phyloP scores from a whole-genome alignment of 2,888 invertebrate genomes.

The Nomada goodeniana region DNA sequence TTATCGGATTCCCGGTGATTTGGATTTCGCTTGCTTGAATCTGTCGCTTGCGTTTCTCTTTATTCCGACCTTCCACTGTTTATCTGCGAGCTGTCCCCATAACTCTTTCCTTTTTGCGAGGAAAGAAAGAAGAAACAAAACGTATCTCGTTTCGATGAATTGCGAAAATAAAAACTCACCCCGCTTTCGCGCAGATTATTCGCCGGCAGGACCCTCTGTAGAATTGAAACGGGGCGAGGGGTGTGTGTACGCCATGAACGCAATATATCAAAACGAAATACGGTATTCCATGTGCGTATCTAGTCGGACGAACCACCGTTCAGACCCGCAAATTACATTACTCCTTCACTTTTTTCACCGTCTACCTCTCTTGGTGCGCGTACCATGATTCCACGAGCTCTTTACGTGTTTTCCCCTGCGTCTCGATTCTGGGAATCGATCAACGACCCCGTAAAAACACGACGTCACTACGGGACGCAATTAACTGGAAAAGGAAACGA shows the following conservation, averaged over 20 bases:
- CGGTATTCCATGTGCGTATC: background rate
- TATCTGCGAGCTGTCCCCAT: too few relatives aligned
- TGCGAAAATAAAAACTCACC: too few relatives aligned
- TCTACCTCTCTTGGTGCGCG: background rate
- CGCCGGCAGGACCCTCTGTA: slow-evolving; percentile 5
- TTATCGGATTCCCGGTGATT: too few relatives aligned
- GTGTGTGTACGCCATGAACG: slow-evolving; percentile 18
- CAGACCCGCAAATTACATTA: slow-evolving; percentile 39
- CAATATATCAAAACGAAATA: slow-evolving; percentile 33
- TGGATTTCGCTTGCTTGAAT: too few relatives aligned
- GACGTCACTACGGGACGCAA: slow-evolving; percentile 30
- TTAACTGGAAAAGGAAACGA: slow-evolving; percentile 62
- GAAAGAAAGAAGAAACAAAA: too few relatives aligned
- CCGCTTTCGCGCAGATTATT: background rate
- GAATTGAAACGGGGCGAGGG: slow-evolving; percentile 49
- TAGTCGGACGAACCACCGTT: slow-evolving; percentile 20
- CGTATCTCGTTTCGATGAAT: too few relatives aligned
- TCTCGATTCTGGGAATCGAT: slow-evolving; percentile 45
- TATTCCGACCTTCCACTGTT: too few relatives aligned
- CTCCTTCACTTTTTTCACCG: slow-evolving; percentile 24
- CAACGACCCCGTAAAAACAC: slow-evolving; percentile 32
- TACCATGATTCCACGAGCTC: slow-evolving; percentile 22
- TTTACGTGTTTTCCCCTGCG: slow-evolving; percentile 29
- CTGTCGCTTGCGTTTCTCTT: too few relatives aligned
- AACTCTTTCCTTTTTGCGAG: too few relatives aligned